Evolutionary conservation across 2,797 vertebrate genomes (phyloP), one percentile per base, ranked within the genome.

Genomic region (Tympanoctomys barrerae): DNA sequence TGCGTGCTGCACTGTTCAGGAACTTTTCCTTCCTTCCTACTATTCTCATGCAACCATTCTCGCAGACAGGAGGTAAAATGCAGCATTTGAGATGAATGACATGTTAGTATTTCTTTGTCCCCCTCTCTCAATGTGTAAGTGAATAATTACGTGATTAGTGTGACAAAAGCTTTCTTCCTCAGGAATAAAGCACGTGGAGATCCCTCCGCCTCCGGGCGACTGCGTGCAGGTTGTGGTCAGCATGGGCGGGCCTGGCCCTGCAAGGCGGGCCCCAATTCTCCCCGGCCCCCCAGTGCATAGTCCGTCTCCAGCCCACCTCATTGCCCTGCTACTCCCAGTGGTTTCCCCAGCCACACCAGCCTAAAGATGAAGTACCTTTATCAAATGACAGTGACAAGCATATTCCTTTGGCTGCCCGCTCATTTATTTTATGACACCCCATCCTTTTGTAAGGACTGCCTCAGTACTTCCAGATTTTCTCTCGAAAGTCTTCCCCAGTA

Each of bases 11-110:
- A 54, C 73, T 75, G 66, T 94, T 96, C 93, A 33, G n/a, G 28
- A 12, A 59, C 71, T 94, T 95, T 87, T 33, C 9, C 33, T 71
- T 66, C 22, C 33, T 70, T 13, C 26, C 36, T 77, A 73, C 91
- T 89, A 82, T 86, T 96, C 86, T 91, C 75, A 89, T 49, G 10
- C 42, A 93, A 77, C 66, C 82, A 90, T 94, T 95, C 95, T 93
- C 89, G 46, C 90, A 87, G 90, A 19, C 90, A 81, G 94, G 62
- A 94, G 94, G 79, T 54, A 80, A 84, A 84, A 87, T 31, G 59
- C 31, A 89, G 49, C 42, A 33, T 89, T 52, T 88, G 84, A 96
- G 94, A 82, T 80, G 91, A 97, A 95, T 85, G 88, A 70, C 28
- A 24, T 4, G 13, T 73, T 95, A 80, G 2, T 57, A 21, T 80